A percentile compares a stretch with the other conserved stretches of the same genome.
Evolutionary conservation across 2,888 invertebrate species (phyloP).

Genomic region (Lapara coniferarum): DNA sequence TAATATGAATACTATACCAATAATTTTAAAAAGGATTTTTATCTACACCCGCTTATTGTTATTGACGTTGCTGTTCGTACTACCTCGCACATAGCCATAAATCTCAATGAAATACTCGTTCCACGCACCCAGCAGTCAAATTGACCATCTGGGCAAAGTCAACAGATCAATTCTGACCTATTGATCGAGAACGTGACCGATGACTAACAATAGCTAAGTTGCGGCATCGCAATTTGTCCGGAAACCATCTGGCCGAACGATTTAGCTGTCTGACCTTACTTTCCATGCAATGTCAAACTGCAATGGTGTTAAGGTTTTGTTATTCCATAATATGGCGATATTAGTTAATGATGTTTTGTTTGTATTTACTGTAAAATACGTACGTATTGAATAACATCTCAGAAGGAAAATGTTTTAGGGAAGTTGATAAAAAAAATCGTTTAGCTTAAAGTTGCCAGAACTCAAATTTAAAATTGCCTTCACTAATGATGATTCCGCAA

Average conservation of each 20-base stretch:
- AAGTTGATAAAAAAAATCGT: too few species aligned
- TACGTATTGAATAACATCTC: too few species aligned
- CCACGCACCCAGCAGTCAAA: constrained; percentile 24
- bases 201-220: constrained; percentile 61
- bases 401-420: too few species aligned
- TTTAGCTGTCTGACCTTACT: constrained; percentile 56
- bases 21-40: too few species aligned
- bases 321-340: not conserved
- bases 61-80: not conserved
- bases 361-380: not conserved
- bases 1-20: too few species aligned
- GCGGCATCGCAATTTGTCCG: constrained; percentile 55
- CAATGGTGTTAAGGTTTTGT: too few species aligned
- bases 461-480: not conserved
- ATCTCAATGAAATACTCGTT: not conserved
- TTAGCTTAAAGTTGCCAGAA: not conserved
- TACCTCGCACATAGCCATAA: not conserved
- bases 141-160: constrained; percentile 47
- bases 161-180: constrained; percentile 59
- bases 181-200: constrained; percentile 71
- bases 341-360: constrained; percentile 1
- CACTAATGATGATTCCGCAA: not conserved
- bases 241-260: constrained; percentile 57
- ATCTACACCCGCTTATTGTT: too few species aligned
- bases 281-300: constrained; percentile 54